Base-by-base conservation (phyloP, 53 echinoderm and acorn worm species). In the Astropecten irregularis region DNA sequence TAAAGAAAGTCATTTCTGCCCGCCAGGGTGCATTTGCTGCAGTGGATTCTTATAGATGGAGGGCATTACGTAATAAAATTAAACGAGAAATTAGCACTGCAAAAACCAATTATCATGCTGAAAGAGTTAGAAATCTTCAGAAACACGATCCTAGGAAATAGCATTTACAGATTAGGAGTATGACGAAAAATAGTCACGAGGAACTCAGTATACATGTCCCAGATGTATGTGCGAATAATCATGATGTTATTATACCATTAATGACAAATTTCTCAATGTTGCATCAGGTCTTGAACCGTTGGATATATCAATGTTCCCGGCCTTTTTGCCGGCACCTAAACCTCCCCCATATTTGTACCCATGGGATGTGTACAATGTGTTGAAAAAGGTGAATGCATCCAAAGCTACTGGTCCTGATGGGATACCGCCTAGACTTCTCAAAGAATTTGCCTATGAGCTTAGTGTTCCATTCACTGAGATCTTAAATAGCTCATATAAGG, bases 321-420 rank as follows among this genome's bases (percentile, higher is more conserved):
- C 42, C n/a, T 76, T 54, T 59, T 76, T 76, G 39, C 77, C 77
- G 9, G 77, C 77, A 58, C 68, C 68, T 1, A 58, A 25, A 38
- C 59, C 58, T 22, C 27, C 77, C 38, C 77, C 58, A 18, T 35
- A 39, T 49, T 22, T 76, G 39, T 58, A 61, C 47, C 79, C 79
- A 62, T 61, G 79, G 79, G 61, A 79, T 27, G 79, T 79, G 79
- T 49, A 69, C 49, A n/a, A n/a, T n/a, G n/a, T n/a, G n/a, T n/a
- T n/a, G n/a, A n/a, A n/a, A n/a, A n/a, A n/a, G n/a, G n/a, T n/a
- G n/a, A n/a, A n/a, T n/a, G n/a, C n/a, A n/a, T n/a, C n/a, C n/a
- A n/a, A n/a, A n/a, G n/a, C n/a, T n/a, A n/a, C n/a, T n/a, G n/a
- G n/a, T n/a, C n/a, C n/a, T n/a, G n/a, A n/a, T n/a, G n/a, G n/a